phyloP scores from a whole-genome alignment of 2,888 invertebrate genomes.

The Hirtodrosophila trivittata region DNA sequence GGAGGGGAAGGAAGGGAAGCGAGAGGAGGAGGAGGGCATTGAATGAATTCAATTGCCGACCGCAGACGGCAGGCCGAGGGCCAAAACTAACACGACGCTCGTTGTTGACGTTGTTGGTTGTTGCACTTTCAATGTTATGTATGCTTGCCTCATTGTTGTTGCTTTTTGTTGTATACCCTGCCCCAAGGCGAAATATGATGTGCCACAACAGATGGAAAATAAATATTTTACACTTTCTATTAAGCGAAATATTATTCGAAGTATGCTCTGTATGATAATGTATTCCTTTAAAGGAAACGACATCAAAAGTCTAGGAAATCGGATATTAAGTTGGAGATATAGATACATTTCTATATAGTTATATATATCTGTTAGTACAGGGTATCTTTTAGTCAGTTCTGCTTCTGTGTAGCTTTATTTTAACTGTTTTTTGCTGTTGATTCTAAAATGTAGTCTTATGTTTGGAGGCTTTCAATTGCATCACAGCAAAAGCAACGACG shows the following conservation, averaged over 20 bases:
- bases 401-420: constrained; percentile 13
- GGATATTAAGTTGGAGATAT: too few species aligned
- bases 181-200: too few species aligned
- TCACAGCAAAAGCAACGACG: constrained; percentile 31
- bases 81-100: constrained; percentile 64
- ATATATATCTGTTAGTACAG: constrained; percentile 7
- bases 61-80: constrained; percentile 62
- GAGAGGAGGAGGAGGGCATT: constrained; percentile 34
- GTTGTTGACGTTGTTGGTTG: constrained; percentile 36
- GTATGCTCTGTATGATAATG: too few species aligned
- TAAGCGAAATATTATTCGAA: too few species aligned
- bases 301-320: too few species aligned
- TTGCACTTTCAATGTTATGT: constrained; percentile 65
- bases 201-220: too few species aligned
- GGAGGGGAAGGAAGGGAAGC: not conserved
- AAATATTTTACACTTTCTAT: not conserved
- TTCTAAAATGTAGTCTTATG: constrained; percentile 54
- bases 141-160: constrained; percentile 20
- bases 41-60: constrained; percentile 78
- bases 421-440: constrained; percentile 49
- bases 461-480: constrained; percentile 62
- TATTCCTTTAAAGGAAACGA: too few species aligned
- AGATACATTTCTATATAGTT: too few species aligned
- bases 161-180: constrained; percentile 35
- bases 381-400: constrained; percentile 13